Evolutionary conservation across 2,113 vertebrate genomes (phyloP), one percentile per base, ranked within the genome.

Genomic region (Dicaeum eximium): DNA sequence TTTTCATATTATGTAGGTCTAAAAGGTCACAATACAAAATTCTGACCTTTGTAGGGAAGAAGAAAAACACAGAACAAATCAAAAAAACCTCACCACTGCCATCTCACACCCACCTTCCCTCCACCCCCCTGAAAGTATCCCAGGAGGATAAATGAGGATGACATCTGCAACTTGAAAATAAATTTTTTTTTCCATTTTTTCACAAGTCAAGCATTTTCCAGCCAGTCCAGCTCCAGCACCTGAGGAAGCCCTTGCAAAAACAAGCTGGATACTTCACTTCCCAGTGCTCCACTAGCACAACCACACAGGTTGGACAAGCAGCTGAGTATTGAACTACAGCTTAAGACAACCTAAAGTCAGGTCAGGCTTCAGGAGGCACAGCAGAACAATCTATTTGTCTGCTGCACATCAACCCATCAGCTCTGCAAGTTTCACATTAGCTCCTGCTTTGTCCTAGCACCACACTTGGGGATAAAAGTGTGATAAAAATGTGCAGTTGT

Each of bases 11-110:
- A 35, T 3, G 2, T 14, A 35, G 33, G 42, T 37, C 9, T 54
- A 64, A 79, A 85, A 71, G 7, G 30, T 58, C 57, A 85, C 53
- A 74, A 35, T 4, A 45, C 8, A 67, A n/a, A 81, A 80, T 31
- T 69, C 23, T 37, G 19, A 53, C 25, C 40, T 77, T 61, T 48
- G 24, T 23, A 66, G 53, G 28, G 45, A 93, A 90, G 31, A 38
- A 70, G 19, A 47, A 88, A 40, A 81, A 3, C 19, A 48, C 7
- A 28, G 7, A 83, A 62, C 3, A 85, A 92, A 58, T 0, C 0
- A 7, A 8, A 58, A 74, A 37, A 14, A 4, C 0, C 0, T 4
- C 7, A 24, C 11, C 7, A 7, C 18, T 15, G 22, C 6, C 11
- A 62, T 24, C 21, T 19, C 21, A 24, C 3, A 37, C 8, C 48